Base-by-base conservation (phyloP, 2,113 vertebrate species). In the Progne subis region DNA sequence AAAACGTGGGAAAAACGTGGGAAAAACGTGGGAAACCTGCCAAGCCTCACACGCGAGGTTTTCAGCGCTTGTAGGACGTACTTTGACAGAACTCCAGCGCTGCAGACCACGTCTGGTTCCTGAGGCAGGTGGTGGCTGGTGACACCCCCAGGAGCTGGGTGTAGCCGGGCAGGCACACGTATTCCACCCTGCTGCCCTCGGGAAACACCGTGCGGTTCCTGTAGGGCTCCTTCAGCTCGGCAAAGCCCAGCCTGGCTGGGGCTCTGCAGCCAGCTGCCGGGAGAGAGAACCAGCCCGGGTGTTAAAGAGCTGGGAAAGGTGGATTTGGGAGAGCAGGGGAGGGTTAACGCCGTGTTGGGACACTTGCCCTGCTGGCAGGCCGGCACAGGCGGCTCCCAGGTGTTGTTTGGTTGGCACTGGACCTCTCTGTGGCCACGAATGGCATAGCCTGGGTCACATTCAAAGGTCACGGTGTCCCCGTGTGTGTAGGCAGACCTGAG, bases 291-390 rank as follows among this genome's bases (percentile, higher is more conserved):
- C 76, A 86, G 21, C 37, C 37, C 6, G 1, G 77, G 1, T n/a
- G 55, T 78, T 3, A 67, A 6, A 63, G 61, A 34, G 39, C 12
- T 14, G 17, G 32, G 2, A 17, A 24, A 56, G 12, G 26, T 2
- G 9, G 29, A 25, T 29, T 23, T 29, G 23, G 43, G 50, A 32
- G 60, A 17, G 41, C 19, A 9, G 34, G 44, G 50, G 19, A 7
- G 23, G 82, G 55, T 5, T 17, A 4, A 26, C 0, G 12, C 14
- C 4, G 55, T 24, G 19, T 0, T 16, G 5, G 39, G n/a, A 86
- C 69, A 97, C 96, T 97, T 94, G 97, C 97, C 96, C 78, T 41
- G 83, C 60, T 97, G 41, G 39, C 97, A 98, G 70, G 3, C 43
- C 1, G 97, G 97, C 84, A 97, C 63, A 1, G 96, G 87, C 1